Conservation (phyloP, 2,888 invertebrate genomes). For the Amiota communis region DNA sequence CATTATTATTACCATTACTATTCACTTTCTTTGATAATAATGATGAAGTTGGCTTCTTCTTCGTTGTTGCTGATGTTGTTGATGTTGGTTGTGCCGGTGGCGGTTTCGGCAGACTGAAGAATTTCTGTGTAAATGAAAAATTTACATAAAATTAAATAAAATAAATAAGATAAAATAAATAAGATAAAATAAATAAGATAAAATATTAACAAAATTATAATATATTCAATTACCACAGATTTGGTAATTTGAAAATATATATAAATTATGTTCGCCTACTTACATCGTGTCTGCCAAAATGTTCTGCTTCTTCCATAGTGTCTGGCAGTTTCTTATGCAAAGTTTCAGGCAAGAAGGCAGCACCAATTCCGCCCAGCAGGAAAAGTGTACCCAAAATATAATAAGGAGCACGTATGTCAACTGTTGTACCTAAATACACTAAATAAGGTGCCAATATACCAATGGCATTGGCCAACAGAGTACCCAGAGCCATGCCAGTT, state of each 20-base stretch:
- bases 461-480: constrained; percentile 75
- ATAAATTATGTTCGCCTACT: constrained; percentile 55
- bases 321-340: constrained; percentile 78
- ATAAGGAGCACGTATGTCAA: constrained; percentile 73
- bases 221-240: constrained; percentile 51
- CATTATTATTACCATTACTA: too few relatives aligned
- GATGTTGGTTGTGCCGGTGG: constrained; percentile 48
- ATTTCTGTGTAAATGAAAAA: constrained; percentile 68
- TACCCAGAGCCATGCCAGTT: constrained; percentile 78
- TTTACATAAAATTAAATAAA: constrained; percentile 24
- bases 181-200: constrained; percentile 34
- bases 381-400: constrained; percentile 72
- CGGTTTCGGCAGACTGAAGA: constrained; percentile 72
- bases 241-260: constrained; percentile 58
- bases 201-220: constrained; percentile 35
- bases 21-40: too few relatives aligned
- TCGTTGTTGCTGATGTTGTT: neutral
- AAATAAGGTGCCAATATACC: constrained; percentile 78
- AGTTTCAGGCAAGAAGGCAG: constrained; percentile 78
- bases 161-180: too few relatives aligned
- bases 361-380: constrained; percentile 73
- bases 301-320: constrained; percentile 77
- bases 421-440: constrained; percentile 75
- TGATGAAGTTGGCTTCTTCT: constrained; percentile 16
- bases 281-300: constrained; percentile 75